Evolutionary conservation across 30 jellyfish, hydroid and myxozoan species (phyloP).

Genomic region (Chrysaora quinquecirrha): DNA sequence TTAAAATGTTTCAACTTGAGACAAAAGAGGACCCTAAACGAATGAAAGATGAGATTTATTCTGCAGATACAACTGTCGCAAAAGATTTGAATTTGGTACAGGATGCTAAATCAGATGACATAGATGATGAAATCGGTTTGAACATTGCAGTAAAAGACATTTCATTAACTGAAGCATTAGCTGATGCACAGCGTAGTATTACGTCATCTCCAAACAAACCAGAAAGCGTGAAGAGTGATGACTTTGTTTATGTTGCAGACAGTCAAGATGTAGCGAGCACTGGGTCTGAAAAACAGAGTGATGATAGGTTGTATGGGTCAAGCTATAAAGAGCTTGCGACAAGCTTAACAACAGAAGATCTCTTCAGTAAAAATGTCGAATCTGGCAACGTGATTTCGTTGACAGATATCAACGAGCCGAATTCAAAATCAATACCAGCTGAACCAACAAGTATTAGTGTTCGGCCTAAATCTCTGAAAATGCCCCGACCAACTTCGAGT

Average conservation of each 20-base stretch:
- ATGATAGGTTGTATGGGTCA: conserved; percentile 36
- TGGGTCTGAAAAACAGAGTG: neutral
- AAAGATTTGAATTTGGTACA: neutral
- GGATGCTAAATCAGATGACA: too few relatives aligned
- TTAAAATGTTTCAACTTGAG: neutral
- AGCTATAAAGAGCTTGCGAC: conserved; percentile 62
- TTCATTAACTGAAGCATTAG: conserved; percentile 78
- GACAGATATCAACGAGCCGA: neutral
- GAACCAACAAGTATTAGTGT: too few relatives aligned
- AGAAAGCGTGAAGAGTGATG: conserved; percentile 76
- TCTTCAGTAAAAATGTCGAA: conserved; percentile 9
- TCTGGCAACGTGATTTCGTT: neutral
- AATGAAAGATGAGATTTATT: neutral
- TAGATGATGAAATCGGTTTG: conserved; percentile 58
- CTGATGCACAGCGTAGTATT: conserved; percentile 88
- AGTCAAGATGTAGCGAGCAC: too few relatives aligned
- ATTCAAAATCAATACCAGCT: neutral
- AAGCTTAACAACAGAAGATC: conserved; percentile 25
- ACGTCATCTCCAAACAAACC: conserved; percentile 83
- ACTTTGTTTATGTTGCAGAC: conserved; percentile 60
- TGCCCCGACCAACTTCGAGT: conserved; percentile 19
- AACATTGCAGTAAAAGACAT: conserved; percentile 57
- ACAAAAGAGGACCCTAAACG: neutral
- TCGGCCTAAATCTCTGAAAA: neutral
- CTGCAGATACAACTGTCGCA: neutral